Conservation (phyloP, 2,888 invertebrate genomes). For the Pterobdella sp. region DNA sequence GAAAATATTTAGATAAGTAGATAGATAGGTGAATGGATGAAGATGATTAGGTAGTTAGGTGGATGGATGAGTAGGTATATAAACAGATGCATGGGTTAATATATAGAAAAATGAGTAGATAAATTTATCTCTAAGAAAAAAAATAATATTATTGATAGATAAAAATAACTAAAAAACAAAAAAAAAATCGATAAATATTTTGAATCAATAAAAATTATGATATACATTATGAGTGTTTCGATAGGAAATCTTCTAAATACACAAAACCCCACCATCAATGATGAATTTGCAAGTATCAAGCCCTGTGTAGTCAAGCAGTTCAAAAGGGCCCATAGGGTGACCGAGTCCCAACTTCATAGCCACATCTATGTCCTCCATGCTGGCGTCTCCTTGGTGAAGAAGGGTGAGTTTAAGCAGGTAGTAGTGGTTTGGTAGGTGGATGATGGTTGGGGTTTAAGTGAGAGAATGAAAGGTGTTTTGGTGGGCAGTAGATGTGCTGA, state of each 20-base stretch:
- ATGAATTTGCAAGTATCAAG: constrained; percentile 70
- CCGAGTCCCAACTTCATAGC: constrained; percentile 80
- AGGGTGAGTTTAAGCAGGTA: no score
- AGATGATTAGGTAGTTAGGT: no score
- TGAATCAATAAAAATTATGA: background rate
- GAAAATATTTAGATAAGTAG: no score
- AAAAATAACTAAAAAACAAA: background rate
- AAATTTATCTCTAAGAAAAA: background rate
- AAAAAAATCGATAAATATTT: background rate
- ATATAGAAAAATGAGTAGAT: no score
- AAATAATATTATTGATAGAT: background rate
- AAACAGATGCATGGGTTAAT: no score
- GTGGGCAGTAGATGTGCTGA: no score
- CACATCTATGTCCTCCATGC: constrained; percentile 70
- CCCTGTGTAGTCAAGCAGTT: constrained; percentile 74
- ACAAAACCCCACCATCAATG: constrained; percentile 58
- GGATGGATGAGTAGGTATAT: no score
- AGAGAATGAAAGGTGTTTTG: no score
- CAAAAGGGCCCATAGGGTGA: constrained; percentile 81
- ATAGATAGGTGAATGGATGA: no score
- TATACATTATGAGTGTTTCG: background rate
- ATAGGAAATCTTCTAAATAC: no score
- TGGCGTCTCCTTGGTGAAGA: constrained; percentile 54
- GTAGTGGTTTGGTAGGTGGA: no score
- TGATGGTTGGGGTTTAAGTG: background rate